These are phyloP conservation scores for Atta texana DNA, from an alignment of 1,140 invertebrate genomes.

Conservation along the genomic window DNA sequence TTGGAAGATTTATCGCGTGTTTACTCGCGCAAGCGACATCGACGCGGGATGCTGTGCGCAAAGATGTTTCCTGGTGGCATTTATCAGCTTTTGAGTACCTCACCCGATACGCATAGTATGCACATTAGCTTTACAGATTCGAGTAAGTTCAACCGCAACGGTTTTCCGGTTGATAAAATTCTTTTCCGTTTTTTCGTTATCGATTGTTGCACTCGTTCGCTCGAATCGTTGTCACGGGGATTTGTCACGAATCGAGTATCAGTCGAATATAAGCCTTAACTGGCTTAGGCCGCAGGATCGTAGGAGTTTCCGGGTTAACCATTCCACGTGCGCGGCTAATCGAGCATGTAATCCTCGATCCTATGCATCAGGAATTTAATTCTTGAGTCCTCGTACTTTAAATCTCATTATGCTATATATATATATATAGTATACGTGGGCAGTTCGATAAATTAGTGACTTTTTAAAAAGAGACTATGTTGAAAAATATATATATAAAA, in stretches of 20 bases:
- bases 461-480: too few species aligned
- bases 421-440: too few species aligned
- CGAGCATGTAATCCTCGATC: not conserved
- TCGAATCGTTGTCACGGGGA: slow-evolving; percentile 32
- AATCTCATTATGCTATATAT: not conserved
- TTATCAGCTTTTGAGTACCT: slow-evolving; percentile 26
- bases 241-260: slow-evolving; percentile 43
- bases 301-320: slow-evolving; percentile 21
- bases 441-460: too few species aligned
- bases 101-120: not conserved
- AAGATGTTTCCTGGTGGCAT: slow-evolving; percentile 30
- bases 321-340: slow-evolving; percentile 24
- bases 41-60: slow-evolving; percentile 1
- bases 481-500: too few species aligned
- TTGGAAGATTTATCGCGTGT: slow-evolving; percentile 63
- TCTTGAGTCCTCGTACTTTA: not conserved
- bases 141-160: slow-evolving; percentile 8
- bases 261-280: not conserved
- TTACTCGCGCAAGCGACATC: slow-evolving; percentile 12
- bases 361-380: not conserved
- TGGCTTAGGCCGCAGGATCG: slow-evolving; percentile 19
- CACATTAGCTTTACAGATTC: slow-evolving; percentile 47
- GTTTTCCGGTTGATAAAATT: slow-evolving; percentile 36
- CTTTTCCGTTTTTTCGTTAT: slow-evolving; percentile 37
- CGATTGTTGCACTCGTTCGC: slow-evolving; percentile 3